Evolutionary conservation across 1,140 invertebrate genomes (phyloP).

Genomic region (Homalodisca vitripennis): DNA sequence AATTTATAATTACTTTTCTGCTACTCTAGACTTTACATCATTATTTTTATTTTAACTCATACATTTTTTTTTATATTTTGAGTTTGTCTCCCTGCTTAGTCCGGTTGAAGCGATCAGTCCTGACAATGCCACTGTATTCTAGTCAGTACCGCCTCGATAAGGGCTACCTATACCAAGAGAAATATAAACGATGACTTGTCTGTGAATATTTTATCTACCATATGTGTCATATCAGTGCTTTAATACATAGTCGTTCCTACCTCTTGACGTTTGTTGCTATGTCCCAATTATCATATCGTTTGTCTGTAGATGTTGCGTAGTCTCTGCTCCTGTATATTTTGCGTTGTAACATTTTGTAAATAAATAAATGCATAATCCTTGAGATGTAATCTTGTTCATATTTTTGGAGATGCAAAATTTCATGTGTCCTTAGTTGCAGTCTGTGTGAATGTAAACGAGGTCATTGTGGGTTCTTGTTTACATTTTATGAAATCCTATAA

Average conservation of each 20-base stretch:
- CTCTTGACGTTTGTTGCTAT: not conserved
- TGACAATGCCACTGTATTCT: slow-evolving; percentile 21
- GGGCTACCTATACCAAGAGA: slow-evolving; percentile 18
- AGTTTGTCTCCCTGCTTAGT: no score
- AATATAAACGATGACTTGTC: slow-evolving; percentile 17
- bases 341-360: slow-evolving; percentile 44
- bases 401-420: slow-evolving; percentile 13
- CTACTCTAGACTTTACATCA: no score
- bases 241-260: slow-evolving; percentile 13
- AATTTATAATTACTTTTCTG: no score
- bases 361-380: slow-evolving; percentile 29
- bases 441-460: not conserved
- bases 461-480: not conserved
- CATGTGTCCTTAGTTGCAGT: not conserved
- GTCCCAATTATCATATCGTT: no score
- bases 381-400: slow-evolving; percentile 9
- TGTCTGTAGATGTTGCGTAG: no score
- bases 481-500: no score
- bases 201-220: slow-evolving; percentile 13
- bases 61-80: no score
- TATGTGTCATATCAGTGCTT: slow-evolving; percentile 24
- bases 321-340: slow-evolving; percentile 40
- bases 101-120: not conserved
- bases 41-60: no score
- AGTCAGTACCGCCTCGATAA: slow-evolving; percentile 4